Conservation (phyloP, 2,888 invertebrate species). For the Eilema griseolum region DNA sequence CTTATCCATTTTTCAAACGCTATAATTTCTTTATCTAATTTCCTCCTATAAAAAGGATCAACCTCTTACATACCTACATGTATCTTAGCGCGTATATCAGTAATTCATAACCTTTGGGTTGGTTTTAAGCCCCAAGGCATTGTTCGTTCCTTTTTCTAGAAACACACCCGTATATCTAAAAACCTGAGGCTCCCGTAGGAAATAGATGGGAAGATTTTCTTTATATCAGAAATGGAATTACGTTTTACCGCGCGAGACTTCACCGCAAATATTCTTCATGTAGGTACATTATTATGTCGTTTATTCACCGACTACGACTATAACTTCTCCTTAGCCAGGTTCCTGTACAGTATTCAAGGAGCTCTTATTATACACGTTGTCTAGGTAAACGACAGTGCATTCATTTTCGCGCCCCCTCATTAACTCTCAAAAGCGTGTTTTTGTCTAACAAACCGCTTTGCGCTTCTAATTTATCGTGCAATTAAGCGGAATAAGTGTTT, state of each 20-base stretch:
- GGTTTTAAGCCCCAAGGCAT: constrained; percentile 22
- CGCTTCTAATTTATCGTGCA: constrained; percentile 45
- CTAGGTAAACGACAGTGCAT: constrained; percentile 19
- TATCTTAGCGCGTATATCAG: constrained; percentile 25
- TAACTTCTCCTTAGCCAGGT: background rate
- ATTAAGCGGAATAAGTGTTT: constrained; percentile 48
- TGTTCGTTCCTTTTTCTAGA: constrained; percentile 29
- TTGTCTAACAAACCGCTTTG: constrained; percentile 40
- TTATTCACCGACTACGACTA: background rate
- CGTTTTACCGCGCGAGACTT: background rate
- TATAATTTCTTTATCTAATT: background rate
- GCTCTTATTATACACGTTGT: background rate
- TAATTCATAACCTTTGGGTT: constrained; percentile 35
- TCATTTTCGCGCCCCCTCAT: constrained; percentile 19
- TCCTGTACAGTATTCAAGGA: background rate
- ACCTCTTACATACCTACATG: background rate
- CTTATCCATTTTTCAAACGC: background rate
- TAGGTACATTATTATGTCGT: constrained; percentile 5
- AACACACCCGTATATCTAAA: constrained; percentile 28
- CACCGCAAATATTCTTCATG: background rate
- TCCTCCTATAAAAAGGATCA: background rate
- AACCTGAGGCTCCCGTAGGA: constrained; percentile 20
- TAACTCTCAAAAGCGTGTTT: constrained; percentile 40
- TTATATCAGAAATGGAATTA: constrained; percentile 12
- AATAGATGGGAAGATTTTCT: constrained; percentile 12